Conservation (phyloP, 2,888 invertebrate genomes). For the Agonopterix alstromeriana region DNA sequence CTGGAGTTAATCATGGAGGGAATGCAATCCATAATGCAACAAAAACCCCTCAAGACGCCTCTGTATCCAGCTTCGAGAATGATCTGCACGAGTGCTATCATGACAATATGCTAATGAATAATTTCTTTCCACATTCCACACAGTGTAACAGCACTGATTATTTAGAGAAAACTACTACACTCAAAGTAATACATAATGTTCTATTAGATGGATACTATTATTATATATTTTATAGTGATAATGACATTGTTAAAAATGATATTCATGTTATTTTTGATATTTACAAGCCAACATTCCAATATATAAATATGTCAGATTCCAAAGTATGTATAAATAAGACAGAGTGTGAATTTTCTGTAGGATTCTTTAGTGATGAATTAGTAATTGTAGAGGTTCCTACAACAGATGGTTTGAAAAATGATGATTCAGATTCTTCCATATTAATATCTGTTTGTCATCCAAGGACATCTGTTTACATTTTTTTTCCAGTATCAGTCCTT, state of each 20-base stretch:
- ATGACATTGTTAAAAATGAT: constrained; percentile 86
- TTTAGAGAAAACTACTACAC: constrained; percentile 80
- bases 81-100: constrained; percentile 85
- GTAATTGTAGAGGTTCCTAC: constrained; percentile 92
- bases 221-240: constrained; percentile 92
- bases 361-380: constrained; percentile 84
- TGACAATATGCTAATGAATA: constrained; percentile 83
- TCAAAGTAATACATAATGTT: constrained; percentile 82
- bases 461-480: constrained; percentile 84
- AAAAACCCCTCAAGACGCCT: constrained; percentile 73
- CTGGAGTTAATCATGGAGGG: constrained; percentile 86
- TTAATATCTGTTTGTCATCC: constrained; percentile 88
- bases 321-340: constrained; percentile 86
- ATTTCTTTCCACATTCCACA: constrained; percentile 82
- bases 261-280: constrained; percentile 91
- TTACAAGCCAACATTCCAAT: constrained; percentile 89
- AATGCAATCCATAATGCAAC: constrained; percentile 79
- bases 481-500: constrained; percentile 87
- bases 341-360: constrained; percentile 84
- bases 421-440: constrained; percentile 80
- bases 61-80: constrained; percentile 90
- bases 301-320: constrained; percentile 80
- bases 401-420: constrained; percentile 86
- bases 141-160: constrained; percentile 83
- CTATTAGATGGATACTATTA: constrained; percentile 89